Conservation (phyloP, 2,797 vertebrate genomes). For the Nyctibius grandis region DNA sequence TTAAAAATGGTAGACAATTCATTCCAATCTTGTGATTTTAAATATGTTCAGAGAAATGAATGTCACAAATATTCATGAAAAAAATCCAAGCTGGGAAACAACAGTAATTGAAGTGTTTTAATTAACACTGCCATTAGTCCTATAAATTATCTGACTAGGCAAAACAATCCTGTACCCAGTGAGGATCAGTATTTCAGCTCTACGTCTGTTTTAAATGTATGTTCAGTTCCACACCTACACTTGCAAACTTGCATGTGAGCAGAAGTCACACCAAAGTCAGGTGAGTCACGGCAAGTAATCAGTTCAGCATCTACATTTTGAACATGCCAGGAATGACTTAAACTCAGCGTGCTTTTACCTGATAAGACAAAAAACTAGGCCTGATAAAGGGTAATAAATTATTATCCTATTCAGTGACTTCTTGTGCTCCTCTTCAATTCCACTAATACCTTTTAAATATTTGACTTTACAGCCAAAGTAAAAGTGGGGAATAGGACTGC, state of each 20-base stretch:
- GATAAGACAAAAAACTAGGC: neutral
- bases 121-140: neutral
- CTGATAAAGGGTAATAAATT: neutral
- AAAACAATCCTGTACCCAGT: neutral
- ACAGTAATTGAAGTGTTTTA: neutral
- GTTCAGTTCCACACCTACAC: neutral
- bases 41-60: neutral
- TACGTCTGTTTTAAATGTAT: neutral
- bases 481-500: neutral
- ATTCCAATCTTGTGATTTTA: neutral
- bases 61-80: neutral
- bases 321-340: neutral
- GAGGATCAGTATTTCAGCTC: neutral
- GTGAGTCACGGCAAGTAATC: conserved; percentile 2
- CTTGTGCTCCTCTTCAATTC: neutral
- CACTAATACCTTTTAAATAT: neutral
- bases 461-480: neutral
- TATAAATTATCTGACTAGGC: neutral
- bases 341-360: neutral
- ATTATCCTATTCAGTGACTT: neutral
- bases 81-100: neutral
- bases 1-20: neutral
- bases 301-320: neutral
- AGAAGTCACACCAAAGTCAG: neutral
- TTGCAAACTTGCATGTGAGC: neutral